Evolutionary conservation across 2,797 vertebrate species (phyloP), one percentile per base, ranked within the genome.

Genomic region (Lates japonicus): DNA sequence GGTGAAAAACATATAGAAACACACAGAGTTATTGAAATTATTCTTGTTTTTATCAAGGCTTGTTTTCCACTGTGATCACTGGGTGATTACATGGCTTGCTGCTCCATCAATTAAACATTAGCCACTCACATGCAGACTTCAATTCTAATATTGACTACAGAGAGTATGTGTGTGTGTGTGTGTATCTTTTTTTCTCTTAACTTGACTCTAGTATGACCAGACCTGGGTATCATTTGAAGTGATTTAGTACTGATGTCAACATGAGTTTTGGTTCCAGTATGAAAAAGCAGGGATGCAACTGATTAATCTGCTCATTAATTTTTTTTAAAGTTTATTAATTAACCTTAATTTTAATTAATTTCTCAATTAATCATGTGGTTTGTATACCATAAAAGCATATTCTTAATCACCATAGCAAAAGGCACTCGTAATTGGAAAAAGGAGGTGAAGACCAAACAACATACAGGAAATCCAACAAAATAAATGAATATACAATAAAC

Each of bases 81-180:
- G 65, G 59, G 67, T 94, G 89, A 93, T 92, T 84, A 88, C 88
- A 82, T 48, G 72, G 77, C 48, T 71, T 74, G 63, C 74, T 72
- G 75, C 72, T 78, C 87, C 75, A 89, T 93, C 85, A 86, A 90
- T 92, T 92, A 91, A 92, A 87, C 88, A 92, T 88, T 83, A 80
- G 54, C 35, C 46, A 37, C 69, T 71, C 78, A 84, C 82, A 58
- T 11, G 59, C 67, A 76, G 70, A 60, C 55, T 70, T 81, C 25
- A 60, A 80, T 87, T 58, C 51, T 62, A 54, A 76, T 84, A 86
- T 89, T 76, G 81, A 87, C 64, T 35, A 46, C 42, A 54, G 42
- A 63, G 31, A 1, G 22, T 67, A 54, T 52, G 42, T 69, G 37
- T 67, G 71, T 63, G 35, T 70, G 69, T 61, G 60, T n/a, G 29